These are phyloP conservation scores for Paragorgia papillata DNA, from an alignment of 92 coral and sea anemone species.

Conservation along the genomic window DNA sequence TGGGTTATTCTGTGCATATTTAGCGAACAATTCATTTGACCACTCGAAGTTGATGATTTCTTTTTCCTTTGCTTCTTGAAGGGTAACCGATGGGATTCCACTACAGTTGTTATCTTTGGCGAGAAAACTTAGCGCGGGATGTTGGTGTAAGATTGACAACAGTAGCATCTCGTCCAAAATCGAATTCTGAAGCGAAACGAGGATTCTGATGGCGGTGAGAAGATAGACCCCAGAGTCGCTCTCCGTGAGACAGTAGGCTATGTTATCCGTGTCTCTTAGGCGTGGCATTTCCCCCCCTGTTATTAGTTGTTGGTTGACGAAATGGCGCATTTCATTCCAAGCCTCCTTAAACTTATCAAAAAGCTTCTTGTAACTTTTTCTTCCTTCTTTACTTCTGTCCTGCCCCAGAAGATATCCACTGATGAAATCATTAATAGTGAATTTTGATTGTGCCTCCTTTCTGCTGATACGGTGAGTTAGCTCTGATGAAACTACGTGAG, in stretches of 20 bases:
- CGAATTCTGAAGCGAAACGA: slow-evolving; percentile 75
- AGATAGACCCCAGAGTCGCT: slow-evolving; percentile 70
- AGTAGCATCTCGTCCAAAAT: slow-evolving; percentile 69
- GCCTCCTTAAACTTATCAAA: slow-evolving; percentile 73
- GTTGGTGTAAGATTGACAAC: slow-evolving; percentile 68
- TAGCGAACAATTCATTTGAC: slow-evolving; percentile 76
- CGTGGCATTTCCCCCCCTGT: slow-evolving; percentile 59
- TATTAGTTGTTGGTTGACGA: slow-evolving; percentile 45
- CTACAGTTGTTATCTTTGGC: slow-evolving; percentile 52
- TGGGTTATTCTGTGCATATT: slow-evolving; percentile 72
- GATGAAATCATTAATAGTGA: slow-evolving; percentile 74
- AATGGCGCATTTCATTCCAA: slow-evolving; percentile 73
- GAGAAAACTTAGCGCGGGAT: slow-evolving; percentile 74
- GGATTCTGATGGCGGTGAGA: slow-evolving; percentile 60
- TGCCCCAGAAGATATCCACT: slow-evolving; percentile 38
- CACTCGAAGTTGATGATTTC: slow-evolving; percentile 85
- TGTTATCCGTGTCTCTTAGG: slow-evolving; percentile 65
- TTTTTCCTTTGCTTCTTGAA: slow-evolving; percentile 84
- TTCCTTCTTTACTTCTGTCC: slow-evolving; percentile 40
- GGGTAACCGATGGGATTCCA: slow-evolving; percentile 62
- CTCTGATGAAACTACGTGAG: slow-evolving; percentile 66
- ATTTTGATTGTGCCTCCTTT: slow-evolving; percentile 58
- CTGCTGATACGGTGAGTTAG: slow-evolving; percentile 78
- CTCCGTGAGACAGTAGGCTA: slow-evolving; percentile 82
- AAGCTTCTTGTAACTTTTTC: slow-evolving; percentile 38